These are phyloP conservation scores for Fissipunctia ypsillon DNA, from an alignment of 2,888 invertebrate species.

Conservation along the genomic window DNA sequence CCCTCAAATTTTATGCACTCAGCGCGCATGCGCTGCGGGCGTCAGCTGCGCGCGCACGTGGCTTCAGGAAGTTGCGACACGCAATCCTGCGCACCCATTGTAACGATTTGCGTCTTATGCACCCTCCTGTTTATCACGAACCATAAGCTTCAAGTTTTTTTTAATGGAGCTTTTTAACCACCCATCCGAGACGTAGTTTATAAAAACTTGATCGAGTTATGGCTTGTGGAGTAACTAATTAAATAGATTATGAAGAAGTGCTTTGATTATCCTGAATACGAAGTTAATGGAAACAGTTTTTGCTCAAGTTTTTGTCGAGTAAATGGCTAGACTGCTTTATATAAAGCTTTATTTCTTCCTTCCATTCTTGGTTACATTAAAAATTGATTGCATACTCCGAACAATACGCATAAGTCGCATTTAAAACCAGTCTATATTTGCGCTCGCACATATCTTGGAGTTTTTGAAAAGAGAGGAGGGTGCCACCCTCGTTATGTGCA, in stretches of 20 bases:
- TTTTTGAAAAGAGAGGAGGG: slow-evolving; percentile 71
- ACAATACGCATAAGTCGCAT: slow-evolving; percentile 26
- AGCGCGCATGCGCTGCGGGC: slow-evolving; percentile 79
- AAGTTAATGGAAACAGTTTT: slow-evolving; percentile 4
- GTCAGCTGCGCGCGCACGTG: slow-evolving; percentile 83
- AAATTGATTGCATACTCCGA: slow-evolving; percentile 25
- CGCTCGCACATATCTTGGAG: slow-evolving; percentile 60
- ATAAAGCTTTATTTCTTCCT: neutral
- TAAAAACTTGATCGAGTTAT: slow-evolving; percentile 8
- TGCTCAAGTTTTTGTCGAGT: neutral
- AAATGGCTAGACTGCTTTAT: neutral
- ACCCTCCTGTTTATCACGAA: slow-evolving; percentile 56
- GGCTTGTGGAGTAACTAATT: slow-evolving; percentile 8
- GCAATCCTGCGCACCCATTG: slow-evolving; percentile 76
- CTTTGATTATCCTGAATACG: neutral
- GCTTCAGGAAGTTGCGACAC: slow-evolving; percentile 73
- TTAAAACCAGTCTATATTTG: slow-evolving; percentile 55
- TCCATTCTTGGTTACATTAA: neutral
- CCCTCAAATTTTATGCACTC: slow-evolving; percentile 44
- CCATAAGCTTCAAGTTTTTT: slow-evolving; percentile 36
- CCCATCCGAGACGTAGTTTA: slow-evolving; percentile 7
- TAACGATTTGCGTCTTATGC: slow-evolving; percentile 67
- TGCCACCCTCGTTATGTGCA: slow-evolving; percentile 81
- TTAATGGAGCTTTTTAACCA: slow-evolving; percentile 6
- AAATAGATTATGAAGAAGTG: neutral